phyloP scores from a whole-genome alignment of 2,797 vertebrate species.

The Falco peregrinus region DNA sequence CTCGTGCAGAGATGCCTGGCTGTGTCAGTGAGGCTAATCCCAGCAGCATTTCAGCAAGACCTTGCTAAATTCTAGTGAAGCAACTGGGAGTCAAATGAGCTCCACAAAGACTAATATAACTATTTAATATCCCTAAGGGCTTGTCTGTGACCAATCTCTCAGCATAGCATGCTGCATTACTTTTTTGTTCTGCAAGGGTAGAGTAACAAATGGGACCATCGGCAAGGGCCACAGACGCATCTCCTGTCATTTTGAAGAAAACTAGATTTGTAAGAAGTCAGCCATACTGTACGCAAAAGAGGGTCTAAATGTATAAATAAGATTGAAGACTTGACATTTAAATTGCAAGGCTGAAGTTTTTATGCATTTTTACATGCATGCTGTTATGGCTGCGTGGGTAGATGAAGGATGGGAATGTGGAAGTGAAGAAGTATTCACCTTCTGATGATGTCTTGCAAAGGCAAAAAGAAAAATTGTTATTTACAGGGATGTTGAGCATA shows the following conservation, averaged over 20 bases:
- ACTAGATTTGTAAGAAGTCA: background rate
- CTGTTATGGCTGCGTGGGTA: background rate
- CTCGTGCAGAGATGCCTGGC: background rate
- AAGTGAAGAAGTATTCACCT: background rate
- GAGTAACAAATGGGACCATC: conserved; percentile 1
- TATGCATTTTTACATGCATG: conserved; percentile 10
- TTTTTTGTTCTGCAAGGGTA: conserved; percentile 36
- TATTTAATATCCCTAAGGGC: background rate
- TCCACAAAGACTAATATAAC: background rate
- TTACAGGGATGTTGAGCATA: background rate
- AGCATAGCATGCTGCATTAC: background rate
- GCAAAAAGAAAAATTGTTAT: background rate
- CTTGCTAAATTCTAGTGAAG: background rate
- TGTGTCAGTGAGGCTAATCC: background rate
- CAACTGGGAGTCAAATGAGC: background rate
- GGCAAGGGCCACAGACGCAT: background rate
- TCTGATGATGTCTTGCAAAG: background rate
- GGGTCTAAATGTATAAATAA: background rate
- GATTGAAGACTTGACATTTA: conserved; percentile 45
- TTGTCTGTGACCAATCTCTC: background rate
- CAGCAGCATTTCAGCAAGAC: background rate
- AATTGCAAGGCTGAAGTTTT: conserved; percentile 26
- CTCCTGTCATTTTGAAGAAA: background rate
- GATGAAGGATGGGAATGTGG: background rate
- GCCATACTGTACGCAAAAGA: background rate